Evolutionary conservation across 92 coral and sea anemone genomes (phyloP), one percentile per base, ranked within the genome.

Genomic region (Blastomussa wellsi): DNA sequence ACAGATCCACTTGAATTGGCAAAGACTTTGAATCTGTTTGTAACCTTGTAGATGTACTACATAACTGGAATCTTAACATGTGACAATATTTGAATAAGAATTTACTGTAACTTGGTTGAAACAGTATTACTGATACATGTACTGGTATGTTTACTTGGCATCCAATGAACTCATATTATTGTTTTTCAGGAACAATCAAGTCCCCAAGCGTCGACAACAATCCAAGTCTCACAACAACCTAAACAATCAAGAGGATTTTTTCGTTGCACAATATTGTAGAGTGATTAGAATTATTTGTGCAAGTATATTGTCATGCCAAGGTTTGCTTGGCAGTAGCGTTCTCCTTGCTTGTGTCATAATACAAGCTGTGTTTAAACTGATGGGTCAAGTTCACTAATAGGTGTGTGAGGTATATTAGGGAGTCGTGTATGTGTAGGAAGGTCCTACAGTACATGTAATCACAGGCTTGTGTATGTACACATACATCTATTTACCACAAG

Each of bases 161-260:
- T 39, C n/a, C n/a, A n/a, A n/a, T n/a, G n/a, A n/a, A n/a, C n/a
- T n/a, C n/a, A n/a, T n/a, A n/a, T n/a, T n/a, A n/a, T n/a, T n/a
- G n/a, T n/a, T 74, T 70, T 72, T 28, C 69, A 94, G 97, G 97
- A 94, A 55, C 95, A 94, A 76, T 86, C 94, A 32, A 94, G 89
- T 75, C 97, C 97, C 31, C 95, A 91, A 80, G 90, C 93, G 10
- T 73, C 97, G 2, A 88, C 92, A 78, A 92, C 97, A 22, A 89
- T 94, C 39, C 89, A 92, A 41, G 92, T 94, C 37, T 81, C 94
- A 48, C 94, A 88, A 81, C 91, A 91, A 71, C 71, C 79, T 52
- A 90, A 91, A 42, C 81, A 64, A 52, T 85, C 91, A 39, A 72
- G 82, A 72, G 79, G 89, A 59, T 70, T 88, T 62, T 91, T 91